These are phyloP conservation scores for Peromyscus nudipes DNA, from an alignment of 2,797 vertebrate species.

Conservation along the genomic window DNA sequence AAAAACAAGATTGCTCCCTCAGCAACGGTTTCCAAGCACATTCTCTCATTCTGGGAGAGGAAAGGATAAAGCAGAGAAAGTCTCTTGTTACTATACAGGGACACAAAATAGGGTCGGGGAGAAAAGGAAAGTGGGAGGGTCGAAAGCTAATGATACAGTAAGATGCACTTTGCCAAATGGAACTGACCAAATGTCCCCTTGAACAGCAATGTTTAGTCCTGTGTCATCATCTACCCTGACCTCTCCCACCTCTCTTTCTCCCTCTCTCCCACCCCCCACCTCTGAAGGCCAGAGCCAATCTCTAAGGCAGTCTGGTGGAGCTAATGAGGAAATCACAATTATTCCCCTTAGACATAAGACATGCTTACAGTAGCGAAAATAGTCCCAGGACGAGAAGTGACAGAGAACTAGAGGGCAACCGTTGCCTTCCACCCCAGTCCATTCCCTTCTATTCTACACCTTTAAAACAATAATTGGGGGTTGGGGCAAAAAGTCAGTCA, in stretches of 20 bases:
- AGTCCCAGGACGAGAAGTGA: neutral
- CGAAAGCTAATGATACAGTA: constrained; percentile 63
- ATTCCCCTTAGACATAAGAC: constrained; percentile 38
- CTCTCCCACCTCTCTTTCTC: neutral
- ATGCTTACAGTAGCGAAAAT: constrained; percentile 73
- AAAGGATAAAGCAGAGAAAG: constrained; percentile 52
- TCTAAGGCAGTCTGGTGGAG: neutral
- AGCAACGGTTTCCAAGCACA: constrained; percentile 83
- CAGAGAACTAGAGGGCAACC: neutral
- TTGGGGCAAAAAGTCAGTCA: neutral
- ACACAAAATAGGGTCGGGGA: neutral
- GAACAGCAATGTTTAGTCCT: constrained; percentile 12
- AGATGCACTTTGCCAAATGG: constrained; percentile 69
- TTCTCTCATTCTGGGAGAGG: constrained; percentile 64
- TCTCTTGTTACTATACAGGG: constrained; percentile 61
- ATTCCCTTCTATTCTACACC: neutral
- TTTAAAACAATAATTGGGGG: neutral
- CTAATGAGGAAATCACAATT: constrained; percentile 70
- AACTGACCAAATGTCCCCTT: constrained; percentile 48
- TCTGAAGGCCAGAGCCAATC: constrained; percentile 7
- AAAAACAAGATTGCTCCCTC: constrained; percentile 83
- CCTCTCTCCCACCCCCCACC: neutral
- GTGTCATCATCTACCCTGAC: neutral
- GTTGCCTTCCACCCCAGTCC: neutral
- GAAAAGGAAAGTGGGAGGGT: neutral